A percentile compares a stretch with the other conserved stretches of the same genome.
These are phyloP conservation scores for Protonemura montana DNA, from an alignment of 2,888 invertebrate species.

Conservation along the genomic window DNA sequence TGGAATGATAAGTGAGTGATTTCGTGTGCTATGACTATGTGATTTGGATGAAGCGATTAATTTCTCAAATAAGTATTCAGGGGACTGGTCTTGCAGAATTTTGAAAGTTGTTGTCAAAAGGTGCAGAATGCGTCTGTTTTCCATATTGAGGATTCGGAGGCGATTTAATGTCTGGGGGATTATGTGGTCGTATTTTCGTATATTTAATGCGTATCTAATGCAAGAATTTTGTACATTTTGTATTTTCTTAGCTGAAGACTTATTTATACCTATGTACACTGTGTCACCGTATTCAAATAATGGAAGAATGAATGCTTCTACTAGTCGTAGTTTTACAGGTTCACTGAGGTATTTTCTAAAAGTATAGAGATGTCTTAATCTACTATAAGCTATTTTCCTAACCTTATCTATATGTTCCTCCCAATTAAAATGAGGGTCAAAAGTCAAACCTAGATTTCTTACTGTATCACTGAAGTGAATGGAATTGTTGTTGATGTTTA, in stretches of 20 bases:
- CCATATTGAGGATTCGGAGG: too few species aligned
- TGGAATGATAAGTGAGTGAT: neutral
- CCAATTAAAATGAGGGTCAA: neutral
- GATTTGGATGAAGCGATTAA: neutral
- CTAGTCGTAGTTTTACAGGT: neutral
- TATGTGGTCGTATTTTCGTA: too few species aligned
- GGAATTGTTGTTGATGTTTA: neutral
- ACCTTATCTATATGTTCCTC: neutral
- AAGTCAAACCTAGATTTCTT: neutral
- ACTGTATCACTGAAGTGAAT: neutral
- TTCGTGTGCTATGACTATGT: neutral
- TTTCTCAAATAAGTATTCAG: neutral
- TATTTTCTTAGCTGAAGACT: too few species aligned
- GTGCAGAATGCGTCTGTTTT: too few species aligned
- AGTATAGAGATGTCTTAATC: neutral
- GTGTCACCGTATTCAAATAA: neutral
- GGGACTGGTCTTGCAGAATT: neutral
- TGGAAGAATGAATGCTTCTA: neutral
- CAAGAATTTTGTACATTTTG: too few species aligned
- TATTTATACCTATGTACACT: too few species aligned
- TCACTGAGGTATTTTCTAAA: neutral
- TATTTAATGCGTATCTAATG: too few species aligned
- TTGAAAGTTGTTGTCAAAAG: neutral
- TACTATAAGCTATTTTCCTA: neutral
- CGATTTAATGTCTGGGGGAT: too few species aligned